Base-by-base conservation (phyloP, 2,888 invertebrate species). In the Polymixis lichenea region DNA sequence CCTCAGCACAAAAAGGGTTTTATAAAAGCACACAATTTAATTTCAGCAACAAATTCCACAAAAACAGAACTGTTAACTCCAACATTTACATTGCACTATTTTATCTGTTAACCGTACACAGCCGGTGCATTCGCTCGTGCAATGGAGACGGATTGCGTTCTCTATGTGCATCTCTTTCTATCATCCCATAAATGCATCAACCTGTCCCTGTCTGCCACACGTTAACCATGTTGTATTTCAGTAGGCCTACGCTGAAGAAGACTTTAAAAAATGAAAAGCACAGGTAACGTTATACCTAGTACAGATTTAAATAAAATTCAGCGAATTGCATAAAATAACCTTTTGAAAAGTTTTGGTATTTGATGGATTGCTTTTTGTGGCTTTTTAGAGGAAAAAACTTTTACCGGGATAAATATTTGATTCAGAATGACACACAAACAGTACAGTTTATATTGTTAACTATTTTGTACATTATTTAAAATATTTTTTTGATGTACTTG, bases 101-200 rank as follows among this genome's bases (percentile, higher is more conserved):
- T 83, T 72, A 73, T 84, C 66, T 90, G 87, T 77, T 43, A 68
- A 87, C 90, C 65, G 61, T 90, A 90, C 88, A 58, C 93, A 87
- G 85, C 84, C 91, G 89, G 92, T 94, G 95, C 95, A 95, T 92
- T 94, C 92, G 92, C 90, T 92, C 91, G 92, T 93, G 92, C 93
- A 94, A 91, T 91, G 90, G 91, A 92, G 90, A 92, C 91, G 89
- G 81, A 89, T 88, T 89, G 87, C 83, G 89, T 86, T 86, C 77
- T 83, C 83, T 89, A 86, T 86, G 76, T 80, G 87, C 86, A 81
- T 93, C 92, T 88, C 89, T 87, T 84, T 93, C 90, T 79, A 80
- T 86, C 85, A 77, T 80, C 74, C 68, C 67, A 78, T 80, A 77
- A 81, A 79, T 77, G 58, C 71, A 78, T 86, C 83, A 84, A 80